Evolutionary conservation across 1,140 invertebrate genomes (phyloP), one percentile per base, ranked within the genome.

Genomic region (Ephestia elutella): DNA sequence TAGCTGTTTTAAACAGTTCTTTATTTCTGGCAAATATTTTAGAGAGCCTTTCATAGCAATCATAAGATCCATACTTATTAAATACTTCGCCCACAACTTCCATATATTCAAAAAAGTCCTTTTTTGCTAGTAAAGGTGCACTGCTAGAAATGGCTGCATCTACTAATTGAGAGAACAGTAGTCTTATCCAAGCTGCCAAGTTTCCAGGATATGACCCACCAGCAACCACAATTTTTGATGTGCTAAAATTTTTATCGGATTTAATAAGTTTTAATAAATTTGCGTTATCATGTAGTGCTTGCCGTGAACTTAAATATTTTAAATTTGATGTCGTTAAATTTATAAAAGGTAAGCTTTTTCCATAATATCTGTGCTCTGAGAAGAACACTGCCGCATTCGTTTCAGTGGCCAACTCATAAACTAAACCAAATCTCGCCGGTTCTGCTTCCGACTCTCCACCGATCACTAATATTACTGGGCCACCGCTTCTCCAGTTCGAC

Each of bases 351-450:
- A 90, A 90, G 80, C 94, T 96, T 72, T 94, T 80, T 21, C 95
- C 95, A 80, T 96, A 96, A 80, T 91, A 96, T 62, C 95, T 91
- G 84, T 96, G 95, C 75, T 96, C 95, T 8, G 95, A 57, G 18
- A 66, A 58, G 63, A 65, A 79, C 60, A 81, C 57, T 9, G 72
- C 79, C 0, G 77, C 78, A 49, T 75, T 63, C 0, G 78, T 79
- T 63, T 83, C 80, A 10, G 89, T 90, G 53, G 89, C 92, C 18
- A 78, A 63, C 53, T 63, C 80, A 68, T 49, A 84, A 38, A 70
- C 56, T 11, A 70, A 48, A 9, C 73, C 74, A 21, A 53, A 62
- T 25, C 48, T 54, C 60, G 89, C 57, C 60, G 60, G 1, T 11
- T 62, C 64, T 44, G 56, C 17, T 44, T 49, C 49, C n/a, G n/a